Conservation (phyloP, 1,140 invertebrate species). For the Diplogasteroides magnus region DNA sequence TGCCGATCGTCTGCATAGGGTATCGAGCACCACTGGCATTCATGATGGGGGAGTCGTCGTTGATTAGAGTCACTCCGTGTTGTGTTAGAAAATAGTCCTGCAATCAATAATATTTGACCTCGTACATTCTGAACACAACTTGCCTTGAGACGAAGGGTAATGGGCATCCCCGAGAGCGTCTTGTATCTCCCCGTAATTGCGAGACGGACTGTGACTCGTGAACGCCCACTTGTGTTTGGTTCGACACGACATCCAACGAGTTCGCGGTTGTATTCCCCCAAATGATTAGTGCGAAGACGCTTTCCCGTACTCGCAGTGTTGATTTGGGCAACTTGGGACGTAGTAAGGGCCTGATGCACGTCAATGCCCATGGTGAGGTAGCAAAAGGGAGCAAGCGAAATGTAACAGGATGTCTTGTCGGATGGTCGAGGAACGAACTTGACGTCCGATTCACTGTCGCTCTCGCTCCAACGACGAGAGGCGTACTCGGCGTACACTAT, state of each 20-base stretch:
- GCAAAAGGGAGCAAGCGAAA: background rate
- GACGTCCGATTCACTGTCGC: no score
- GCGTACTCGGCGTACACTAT: background rate
- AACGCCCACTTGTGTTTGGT: background rate
- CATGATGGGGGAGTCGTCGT: no score
- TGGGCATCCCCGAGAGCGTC: background rate
- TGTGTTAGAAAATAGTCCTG: background rate
- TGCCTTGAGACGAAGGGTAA: background rate
- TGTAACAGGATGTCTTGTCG: background rate
- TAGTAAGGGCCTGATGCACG: background rate
- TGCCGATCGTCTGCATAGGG: no score
- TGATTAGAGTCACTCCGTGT: no score
- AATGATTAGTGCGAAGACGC: background rate
- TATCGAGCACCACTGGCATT: no score
- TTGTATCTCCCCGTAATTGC: background rate
- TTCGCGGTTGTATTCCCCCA: background rate
- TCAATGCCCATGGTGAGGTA: background rate
- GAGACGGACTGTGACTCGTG: background rate
- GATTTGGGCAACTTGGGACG: background rate
- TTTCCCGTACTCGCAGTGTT: background rate
- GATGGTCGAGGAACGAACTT: no score
- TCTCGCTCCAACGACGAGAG: no score
- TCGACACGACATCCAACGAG: background rate
- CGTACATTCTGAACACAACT: no score
- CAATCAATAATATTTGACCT: background rate